Percentiles rank a stretch among this genome's conserved stretches.
Evolutionary conservation across 35 echinoderm and acorn worm species (phyloP).

Genomic region (Anneissia japonica): DNA sequence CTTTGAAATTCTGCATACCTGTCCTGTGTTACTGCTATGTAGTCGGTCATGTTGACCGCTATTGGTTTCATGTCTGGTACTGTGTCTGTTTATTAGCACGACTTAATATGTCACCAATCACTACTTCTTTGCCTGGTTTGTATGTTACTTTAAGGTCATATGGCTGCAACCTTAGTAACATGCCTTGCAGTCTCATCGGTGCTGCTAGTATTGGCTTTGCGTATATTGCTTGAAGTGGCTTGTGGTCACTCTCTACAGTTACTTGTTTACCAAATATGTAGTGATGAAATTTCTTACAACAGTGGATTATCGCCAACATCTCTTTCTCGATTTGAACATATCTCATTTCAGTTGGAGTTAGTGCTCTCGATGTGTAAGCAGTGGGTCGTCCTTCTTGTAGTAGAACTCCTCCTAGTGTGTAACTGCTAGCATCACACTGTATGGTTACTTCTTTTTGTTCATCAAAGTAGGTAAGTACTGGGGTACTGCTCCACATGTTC

Average conservation of each 20-base stretch:
- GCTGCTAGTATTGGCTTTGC: constrained; percentile 38
- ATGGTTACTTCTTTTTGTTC: constrained; percentile 16
- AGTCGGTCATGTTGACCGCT: constrained; percentile 36
- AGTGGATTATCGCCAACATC: constrained; percentile 58
- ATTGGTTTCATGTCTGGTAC: constrained; percentile 31
- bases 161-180: constrained; percentile 53
- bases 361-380: constrained; percentile 57
- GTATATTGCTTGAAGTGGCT: constrained; percentile 58
- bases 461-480: constrained; percentile 47
- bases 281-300: constrained; percentile 74
- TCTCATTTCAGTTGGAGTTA: constrained; percentile 47
- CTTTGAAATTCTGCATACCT: constrained; percentile 48
- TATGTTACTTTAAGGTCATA: constrained; percentile 55
- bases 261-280: constrained; percentile 62
- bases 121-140: constrained; percentile 39
- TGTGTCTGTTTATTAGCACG: constrained; percentile 22
- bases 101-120: constrained; percentile 46
- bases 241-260: constrained; percentile 42
- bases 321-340: constrained; percentile 73
- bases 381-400: constrained; percentile 57
- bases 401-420: too few relatives aligned
- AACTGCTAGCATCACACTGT: constrained; percentile 60
- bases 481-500: constrained; percentile 14
- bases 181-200: constrained; percentile 69
- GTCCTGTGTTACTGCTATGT: constrained; percentile 32